These are phyloP conservation scores for Vanessa cardui DNA, from an alignment of 2,888 invertebrate species.

Conservation along the genomic window DNA sequence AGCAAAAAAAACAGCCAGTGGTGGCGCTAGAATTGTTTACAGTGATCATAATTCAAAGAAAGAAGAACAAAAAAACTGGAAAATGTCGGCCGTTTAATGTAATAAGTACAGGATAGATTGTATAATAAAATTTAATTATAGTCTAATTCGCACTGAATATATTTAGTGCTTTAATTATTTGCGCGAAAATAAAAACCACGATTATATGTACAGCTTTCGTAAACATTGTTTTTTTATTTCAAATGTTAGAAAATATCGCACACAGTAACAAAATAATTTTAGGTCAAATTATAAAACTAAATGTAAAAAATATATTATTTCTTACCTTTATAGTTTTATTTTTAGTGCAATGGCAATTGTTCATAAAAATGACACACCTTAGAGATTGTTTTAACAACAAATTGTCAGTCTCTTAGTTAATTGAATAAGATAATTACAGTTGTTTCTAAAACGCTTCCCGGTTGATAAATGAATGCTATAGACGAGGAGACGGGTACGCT, in stretches of 20 bases:
- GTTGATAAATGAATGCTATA: slow-evolving; percentile 45
- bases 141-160: slow-evolving; percentile 7
- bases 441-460: slow-evolving; percentile 42
- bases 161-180: slow-evolving; percentile 11
- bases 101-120: slow-evolving; percentile 27
- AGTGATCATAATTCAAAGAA: slow-evolving; percentile 43
- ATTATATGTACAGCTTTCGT: neutral
- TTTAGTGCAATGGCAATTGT: slow-evolving; percentile 13
- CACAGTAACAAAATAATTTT: neutral
- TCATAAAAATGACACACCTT: slow-evolving; percentile 17
- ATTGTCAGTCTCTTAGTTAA: slow-evolving; percentile 40
- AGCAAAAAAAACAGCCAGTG: slow-evolving; percentile 40
- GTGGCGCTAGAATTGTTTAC: slow-evolving; percentile 44
- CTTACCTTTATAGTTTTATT: neutral
- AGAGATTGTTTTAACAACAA: slow-evolving; percentile 20
- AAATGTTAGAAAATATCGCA: neutral
- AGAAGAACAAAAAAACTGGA: slow-evolving; percentile 38
- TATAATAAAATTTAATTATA: slow-evolving; percentile 29
- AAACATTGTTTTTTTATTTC: neutral
- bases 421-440: slow-evolving; percentile 41
- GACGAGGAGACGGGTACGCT: slow-evolving; percentile 33
- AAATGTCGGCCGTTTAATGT: slow-evolving; percentile 32
- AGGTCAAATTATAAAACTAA: no score
- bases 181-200: neutral
- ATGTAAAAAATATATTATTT: no score